phyloP scores from a whole-genome alignment of 2,888 invertebrate genomes.

The Drosophila multiciliata region DNA sequence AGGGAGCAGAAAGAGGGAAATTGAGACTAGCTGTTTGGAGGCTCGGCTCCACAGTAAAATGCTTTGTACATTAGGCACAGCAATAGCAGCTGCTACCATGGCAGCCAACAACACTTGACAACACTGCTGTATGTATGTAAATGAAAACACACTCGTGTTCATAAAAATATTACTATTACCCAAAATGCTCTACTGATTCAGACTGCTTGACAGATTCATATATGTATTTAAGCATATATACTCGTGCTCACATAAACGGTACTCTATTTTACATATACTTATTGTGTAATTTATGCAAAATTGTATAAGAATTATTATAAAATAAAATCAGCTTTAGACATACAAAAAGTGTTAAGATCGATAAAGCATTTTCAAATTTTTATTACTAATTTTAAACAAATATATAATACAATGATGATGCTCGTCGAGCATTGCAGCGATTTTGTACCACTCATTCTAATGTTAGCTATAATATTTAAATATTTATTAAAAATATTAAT shows the following conservation, averaged over 20 bases:
- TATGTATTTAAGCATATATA: not conserved
- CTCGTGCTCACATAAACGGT: no score
- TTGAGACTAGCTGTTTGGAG: conserved; percentile 45
- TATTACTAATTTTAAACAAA: not conserved
- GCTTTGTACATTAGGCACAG: not conserved
- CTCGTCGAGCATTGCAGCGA: not conserved
- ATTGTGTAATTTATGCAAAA: not conserved
- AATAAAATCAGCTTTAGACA: not conserved
- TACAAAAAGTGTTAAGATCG: not conserved
- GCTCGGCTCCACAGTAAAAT: conserved; percentile 42
- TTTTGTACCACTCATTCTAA: not conserved
- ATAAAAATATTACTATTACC: not conserved
- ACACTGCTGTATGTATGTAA: not conserved
- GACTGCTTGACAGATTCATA: no score
- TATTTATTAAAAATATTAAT: not conserved
- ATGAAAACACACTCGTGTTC: not conserved
- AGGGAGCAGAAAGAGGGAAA: conserved; percentile 27
- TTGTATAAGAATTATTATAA: not conserved
- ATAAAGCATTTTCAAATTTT: not conserved
- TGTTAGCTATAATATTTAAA: not conserved
- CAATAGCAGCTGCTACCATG: conserved; percentile 20
- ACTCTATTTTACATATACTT: not conserved
- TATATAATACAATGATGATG: not conserved
- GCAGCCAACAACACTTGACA: conserved; percentile 6
- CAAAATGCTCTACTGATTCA: not conserved